A percentile compares a stretch with the other conserved stretches of the same genome.
phyloP scores from a whole-genome alignment of 1,140 invertebrate genomes.

The Chrysomallon squamiferum region DNA sequence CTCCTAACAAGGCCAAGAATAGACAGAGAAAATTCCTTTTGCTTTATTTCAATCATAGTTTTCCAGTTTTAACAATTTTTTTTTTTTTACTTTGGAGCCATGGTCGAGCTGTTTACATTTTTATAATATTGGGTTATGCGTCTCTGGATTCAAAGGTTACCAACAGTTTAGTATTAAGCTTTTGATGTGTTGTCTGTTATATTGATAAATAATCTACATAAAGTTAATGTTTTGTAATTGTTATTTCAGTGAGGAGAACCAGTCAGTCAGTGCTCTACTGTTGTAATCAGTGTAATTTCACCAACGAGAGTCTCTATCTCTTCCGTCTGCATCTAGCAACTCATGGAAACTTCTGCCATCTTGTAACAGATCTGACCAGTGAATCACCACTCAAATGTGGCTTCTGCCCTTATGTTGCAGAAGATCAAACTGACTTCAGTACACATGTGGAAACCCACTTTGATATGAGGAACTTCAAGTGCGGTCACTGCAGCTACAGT shows the following conservation, averaged over 20 bases:
- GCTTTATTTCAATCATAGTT: too few relatives aligned
- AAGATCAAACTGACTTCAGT: constrained; percentile 22
- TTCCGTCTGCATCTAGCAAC: constrained; percentile 20
- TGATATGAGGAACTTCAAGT: constrained; percentile 9
- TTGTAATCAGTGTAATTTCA: constrained; percentile 22
- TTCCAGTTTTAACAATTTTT: too few relatives aligned
- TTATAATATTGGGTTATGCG: too few relatives aligned
- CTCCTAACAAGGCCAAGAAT: too few relatives aligned
- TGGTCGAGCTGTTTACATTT: too few relatives aligned
- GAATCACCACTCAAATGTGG: constrained; percentile 20
- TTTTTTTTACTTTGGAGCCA: too few relatives aligned
- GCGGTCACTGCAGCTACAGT: constrained; percentile 24
- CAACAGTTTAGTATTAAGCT: too few relatives aligned
- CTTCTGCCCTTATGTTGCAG: constrained; percentile 22
- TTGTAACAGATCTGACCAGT: constrained; percentile 5
- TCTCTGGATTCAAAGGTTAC: too few relatives aligned
- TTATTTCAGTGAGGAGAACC: background rate
- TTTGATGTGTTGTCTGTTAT: too few relatives aligned
- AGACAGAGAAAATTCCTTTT: too few relatives aligned
- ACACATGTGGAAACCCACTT: constrained; percentile 19
- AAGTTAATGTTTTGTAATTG: too few relatives aligned
- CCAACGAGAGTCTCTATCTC: constrained; percentile 21
- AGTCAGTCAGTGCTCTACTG: constrained; percentile 9
- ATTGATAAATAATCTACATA: too few relatives aligned
- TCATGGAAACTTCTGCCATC: constrained; percentile 16